phyloP scores from a whole-genome alignment of 2,797 vertebrate species.

The Characodon lateralis region DNA sequence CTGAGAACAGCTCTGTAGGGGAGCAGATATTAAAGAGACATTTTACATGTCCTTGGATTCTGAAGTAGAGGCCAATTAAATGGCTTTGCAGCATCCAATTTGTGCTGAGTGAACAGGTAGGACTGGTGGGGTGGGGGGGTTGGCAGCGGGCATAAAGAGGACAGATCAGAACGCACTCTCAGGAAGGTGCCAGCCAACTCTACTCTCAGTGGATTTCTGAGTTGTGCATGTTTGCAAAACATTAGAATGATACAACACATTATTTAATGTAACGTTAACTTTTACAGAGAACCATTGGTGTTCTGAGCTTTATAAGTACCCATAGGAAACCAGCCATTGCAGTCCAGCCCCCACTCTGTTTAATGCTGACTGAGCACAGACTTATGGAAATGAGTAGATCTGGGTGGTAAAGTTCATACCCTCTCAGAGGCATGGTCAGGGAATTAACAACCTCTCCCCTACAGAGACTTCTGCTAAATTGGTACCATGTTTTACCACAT shows the following conservation, averaged over 20 bases:
- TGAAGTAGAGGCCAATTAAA: conserved; percentile 73
- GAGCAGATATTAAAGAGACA: conserved; percentile 59
- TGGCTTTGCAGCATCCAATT: conserved; percentile 73
- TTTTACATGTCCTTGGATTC: conserved; percentile 69
- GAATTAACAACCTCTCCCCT: conserved; percentile 76
- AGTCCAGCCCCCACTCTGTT: conserved; percentile 16
- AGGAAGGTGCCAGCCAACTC: conserved; percentile 50
- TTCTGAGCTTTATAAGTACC: conserved; percentile 66
- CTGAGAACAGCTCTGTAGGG: conserved; percentile 40
- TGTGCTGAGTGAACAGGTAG: conserved; percentile 70
- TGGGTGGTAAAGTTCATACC: conserved; percentile 58
- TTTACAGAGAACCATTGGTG: conserved; percentile 67
- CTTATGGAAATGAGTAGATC: conserved; percentile 73
- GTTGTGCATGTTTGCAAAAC: conserved; percentile 57
- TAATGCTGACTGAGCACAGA: conserved; percentile 75
- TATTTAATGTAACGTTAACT: conserved; percentile 69
- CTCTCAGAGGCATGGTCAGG: conserved; percentile 64
- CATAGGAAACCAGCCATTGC: conserved; percentile 57
- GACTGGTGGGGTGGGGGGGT: conserved; percentile 47
- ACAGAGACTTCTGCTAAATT: conserved; percentile 76
- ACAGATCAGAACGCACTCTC: conserved; percentile 30
- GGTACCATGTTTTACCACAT: conserved; percentile 56
- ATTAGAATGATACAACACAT: conserved; percentile 62
- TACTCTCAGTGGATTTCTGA: conserved; percentile 55
- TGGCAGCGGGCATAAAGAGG: conserved; percentile 38